Percentiles rank a stretch among this genome's conserved stretches.
These are phyloP conservation scores for Cariama cristata DNA, from an alignment of 2,113 vertebrate genomes.

Conservation along the genomic window DNA sequence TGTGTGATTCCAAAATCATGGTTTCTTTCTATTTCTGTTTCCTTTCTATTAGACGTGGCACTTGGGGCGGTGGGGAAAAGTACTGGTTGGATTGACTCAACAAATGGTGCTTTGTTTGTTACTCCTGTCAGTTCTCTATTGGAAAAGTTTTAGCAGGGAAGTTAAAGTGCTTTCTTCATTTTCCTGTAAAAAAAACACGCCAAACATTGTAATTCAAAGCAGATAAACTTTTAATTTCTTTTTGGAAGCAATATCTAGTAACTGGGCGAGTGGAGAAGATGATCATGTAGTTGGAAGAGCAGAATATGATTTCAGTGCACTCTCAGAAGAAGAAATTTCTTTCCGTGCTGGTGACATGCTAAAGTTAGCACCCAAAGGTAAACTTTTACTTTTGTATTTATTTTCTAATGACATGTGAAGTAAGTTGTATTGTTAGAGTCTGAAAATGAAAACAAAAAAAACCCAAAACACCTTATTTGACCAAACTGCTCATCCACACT, in stretches of 20 bases:
- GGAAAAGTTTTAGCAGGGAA: background rate
- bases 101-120: background rate
- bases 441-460: background rate
- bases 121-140: background rate
- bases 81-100: background rate
- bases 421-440: background rate
- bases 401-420: background rate
- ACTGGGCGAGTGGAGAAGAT: conserved; percentile 93
- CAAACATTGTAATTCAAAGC: background rate
- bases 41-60: background rate
- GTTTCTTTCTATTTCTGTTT: background rate
- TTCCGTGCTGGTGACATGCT: conserved; percentile 91
- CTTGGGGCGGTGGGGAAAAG: background rate
- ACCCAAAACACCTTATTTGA: background rate
- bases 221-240: background rate
- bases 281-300: conserved; percentile 95
- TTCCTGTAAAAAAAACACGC: background rate
- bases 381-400: background rate
- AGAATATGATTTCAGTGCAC: conserved; percentile 91
- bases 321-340: conserved; percentile 95
- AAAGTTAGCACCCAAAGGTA: conserved; percentile 95
- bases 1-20: background rate
- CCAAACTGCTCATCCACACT: background rate
- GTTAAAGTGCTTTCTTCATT: background rate
- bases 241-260: conserved; percentile 63